Evolutionary conservation across 2,113 vertebrate genomes (phyloP), one percentile per base, ranked within the genome.

Genomic region (Clarias gariepinus): DNA sequence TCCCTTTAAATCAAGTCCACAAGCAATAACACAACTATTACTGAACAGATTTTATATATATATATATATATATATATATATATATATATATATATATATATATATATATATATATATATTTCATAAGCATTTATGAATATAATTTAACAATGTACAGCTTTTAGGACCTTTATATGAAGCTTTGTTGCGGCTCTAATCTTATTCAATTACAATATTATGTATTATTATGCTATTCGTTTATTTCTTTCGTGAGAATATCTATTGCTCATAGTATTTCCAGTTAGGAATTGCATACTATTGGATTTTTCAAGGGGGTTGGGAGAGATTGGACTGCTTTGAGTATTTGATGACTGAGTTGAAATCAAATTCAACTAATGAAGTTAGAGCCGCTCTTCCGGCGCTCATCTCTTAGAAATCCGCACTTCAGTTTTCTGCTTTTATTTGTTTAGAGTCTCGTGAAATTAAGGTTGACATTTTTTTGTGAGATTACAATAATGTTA

Each of bases 321-420:
- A 30, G n/a, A 78, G 55, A 80, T 80, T 58, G n/a, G 55, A 33
- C 77, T 80, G 55, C 53, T 58, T 80, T 80, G 77, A 61, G 57
- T 61, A 61, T 61, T 81, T 81, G 30, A 81, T 81, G 30, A 61
- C 57, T 61, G 57, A 28, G 33, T 81, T 60, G 30, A 81, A 81
- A 81, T 81, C 19, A 81, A 25, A 81, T 61, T 81, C 11, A 61
- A 5, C 36, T 33, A 81, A 81, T 81, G 19, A 81, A 81, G 47
- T 83, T 69, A 83, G 25, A 69, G 47, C 64, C n/a, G 47, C 63
- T 68, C 9, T 83, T 64, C 33, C 80, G 60, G 61, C 5, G 57
- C 55, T 47, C 47, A 55, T 36, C n/a, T 58, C 64, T 71, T 10
- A 57, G 66, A 36, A 57, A 83, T 71, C 36, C 52, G 58, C 19